Conservation (phyloP, 1,140 invertebrate species). For the Centruroides sculpturatus region DNA sequence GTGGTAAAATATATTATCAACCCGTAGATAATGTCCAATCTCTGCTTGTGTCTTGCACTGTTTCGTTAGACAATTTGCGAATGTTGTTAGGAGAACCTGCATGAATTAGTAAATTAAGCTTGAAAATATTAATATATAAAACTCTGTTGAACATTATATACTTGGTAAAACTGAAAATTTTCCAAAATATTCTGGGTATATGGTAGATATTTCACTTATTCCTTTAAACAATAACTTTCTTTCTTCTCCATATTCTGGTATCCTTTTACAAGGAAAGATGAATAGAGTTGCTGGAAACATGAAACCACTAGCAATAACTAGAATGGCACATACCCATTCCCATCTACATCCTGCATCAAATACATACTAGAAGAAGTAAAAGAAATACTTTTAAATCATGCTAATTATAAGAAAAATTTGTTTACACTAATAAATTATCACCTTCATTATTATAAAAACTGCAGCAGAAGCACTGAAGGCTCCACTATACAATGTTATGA, state of each 20-base stretch:
- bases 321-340: conserved; percentile 12
- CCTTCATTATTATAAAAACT: conserved; percentile 19
- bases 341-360: conserved; percentile 15
- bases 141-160: neutral
- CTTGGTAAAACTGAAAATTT: neutral
- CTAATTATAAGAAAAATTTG: no score
- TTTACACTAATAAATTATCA: neutral
- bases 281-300: conserved; percentile 19
- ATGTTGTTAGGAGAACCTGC: no score
- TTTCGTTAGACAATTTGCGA: no score
- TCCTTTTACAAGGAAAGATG: conserved; percentile 12
- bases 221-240: no score
- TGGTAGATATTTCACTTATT: conserved; percentile 1
- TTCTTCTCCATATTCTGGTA: neutral
- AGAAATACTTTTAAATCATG: no score
- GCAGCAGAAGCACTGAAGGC: conserved; percentile 20
- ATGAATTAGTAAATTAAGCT: no score
- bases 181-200: neutral
- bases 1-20: no score
- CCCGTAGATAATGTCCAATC: no score
- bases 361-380: conserved; percentile 4
- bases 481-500: conserved; percentile 20
- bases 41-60: no score
- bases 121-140: no score
- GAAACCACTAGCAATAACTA: conserved; percentile 14